Base-by-base conservation (phyloP, 2,113 vertebrate genomes). In the Festucalex cinctus region DNA sequence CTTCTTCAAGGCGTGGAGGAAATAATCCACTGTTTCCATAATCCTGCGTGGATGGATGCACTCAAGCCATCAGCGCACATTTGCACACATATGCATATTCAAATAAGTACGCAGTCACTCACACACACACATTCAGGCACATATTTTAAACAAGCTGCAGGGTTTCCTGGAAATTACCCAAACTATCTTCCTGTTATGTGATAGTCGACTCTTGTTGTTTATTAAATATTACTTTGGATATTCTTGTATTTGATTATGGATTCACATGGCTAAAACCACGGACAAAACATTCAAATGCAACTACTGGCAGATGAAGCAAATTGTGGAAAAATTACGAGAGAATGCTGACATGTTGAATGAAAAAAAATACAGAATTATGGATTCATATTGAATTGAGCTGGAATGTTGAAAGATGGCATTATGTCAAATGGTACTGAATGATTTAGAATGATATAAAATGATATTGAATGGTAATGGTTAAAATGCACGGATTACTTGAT, bases 21-120 rank as follows among this genome's bases (percentile, higher is more conserved):
- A 74, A 80, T 86, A 83, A 85, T 85, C 83, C 82, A 80, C 65
- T 76, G 70, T 81, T 86, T 81, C 76, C 28, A 60, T 86, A 85
- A 88, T 87, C 83, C 80, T 77, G 65, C 24, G 26, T 76, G 69
- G 66, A 79, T 69, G 72, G 66, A 57, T 37, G 70, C 71, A 46
- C 49, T 76, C 60, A 35, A 7, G 13, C 41, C 26, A 65, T 76
- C 76, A 73, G 39, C 60, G 57, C 70, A 57, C 68, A 56, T 51
- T 46, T 67, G 28, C 61, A 24, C 36, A 2, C 54, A 43, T 43
- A 10, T 9, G 46, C 44, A 60, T 54, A 46, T 51, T 75, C 46
- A 69, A 48, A 68, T 69, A 35, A 4, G 19, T 28, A 16, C 2
- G 44, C 48, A 64, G 66, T 39, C 13, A 20, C 41, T n/a, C 41